Percentiles rank a stretch among this genome's conserved stretches.
Conservation (phyloP, 2,797 vertebrate species). For the Myiotriccus ornatus region DNA sequence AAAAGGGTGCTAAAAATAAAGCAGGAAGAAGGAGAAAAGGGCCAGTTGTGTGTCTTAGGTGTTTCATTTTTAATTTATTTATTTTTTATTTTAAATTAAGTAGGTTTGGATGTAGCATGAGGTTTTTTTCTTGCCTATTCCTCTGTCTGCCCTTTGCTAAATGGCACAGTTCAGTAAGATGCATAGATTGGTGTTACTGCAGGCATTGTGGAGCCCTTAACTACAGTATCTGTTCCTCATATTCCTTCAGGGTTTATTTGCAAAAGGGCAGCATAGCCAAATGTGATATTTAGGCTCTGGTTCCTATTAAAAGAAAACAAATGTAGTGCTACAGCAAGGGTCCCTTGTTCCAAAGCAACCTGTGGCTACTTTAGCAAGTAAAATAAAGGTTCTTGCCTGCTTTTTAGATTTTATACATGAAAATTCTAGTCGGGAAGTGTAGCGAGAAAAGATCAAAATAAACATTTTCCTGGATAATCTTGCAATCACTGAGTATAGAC, state of each 20-base stretch:
- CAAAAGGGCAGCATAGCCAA: conserved; percentile 65
- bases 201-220: conserved; percentile 32
- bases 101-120: background rate
- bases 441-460: background rate
- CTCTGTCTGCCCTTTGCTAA: conserved; percentile 63
- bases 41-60: background rate
- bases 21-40: background rate
- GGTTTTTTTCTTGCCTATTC: background rate
- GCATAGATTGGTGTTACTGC: conserved; percentile 39
- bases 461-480: background rate
- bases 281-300: conserved; percentile 56
- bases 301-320: conserved; percentile 51
- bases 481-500: background rate
- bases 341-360: background rate
- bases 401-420: background rate
- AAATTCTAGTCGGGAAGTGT: background rate
- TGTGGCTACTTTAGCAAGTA: background rate
- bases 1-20: conserved; percentile 18
- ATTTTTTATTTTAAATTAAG: background rate
- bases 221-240: conserved; percentile 9
- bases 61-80: background rate
- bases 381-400: background rate
- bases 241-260: conserved; percentile 65
- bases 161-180: conserved; percentile 60
- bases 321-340: background rate